Conservation (phyloP, 2,113 vertebrate genomes). For the Protomyctophum bolini region DNA sequence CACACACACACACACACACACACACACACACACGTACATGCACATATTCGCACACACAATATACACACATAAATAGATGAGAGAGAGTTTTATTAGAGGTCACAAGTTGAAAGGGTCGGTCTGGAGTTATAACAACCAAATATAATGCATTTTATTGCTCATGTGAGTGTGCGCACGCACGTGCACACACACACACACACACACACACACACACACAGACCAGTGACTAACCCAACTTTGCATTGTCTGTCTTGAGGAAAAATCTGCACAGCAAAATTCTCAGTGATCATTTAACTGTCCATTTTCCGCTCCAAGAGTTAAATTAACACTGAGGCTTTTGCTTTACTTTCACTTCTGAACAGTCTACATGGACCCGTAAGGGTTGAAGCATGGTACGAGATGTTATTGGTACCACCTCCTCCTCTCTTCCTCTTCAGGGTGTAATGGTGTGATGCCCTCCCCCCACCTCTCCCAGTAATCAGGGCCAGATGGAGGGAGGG, state of each 20-base stretch:
- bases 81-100: constrained; percentile 3
- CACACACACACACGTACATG: too few species aligned
- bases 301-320: too few species aligned
- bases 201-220: background rate
- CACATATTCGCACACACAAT: background rate
- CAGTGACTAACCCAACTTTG: background rate
- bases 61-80: background rate
- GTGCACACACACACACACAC: background rate
- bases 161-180: background rate
- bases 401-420: constrained; percentile 12
- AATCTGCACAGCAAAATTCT: too few species aligned
- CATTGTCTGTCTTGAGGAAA: too few species aligned
- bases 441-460: constrained; percentile 78
- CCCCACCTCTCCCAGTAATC: constrained; percentile 85
- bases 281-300: too few species aligned
- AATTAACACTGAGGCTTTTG: too few species aligned
- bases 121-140: background rate
- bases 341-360: too few species aligned
- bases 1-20: background rate
- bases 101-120: background rate
- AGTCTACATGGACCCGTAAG: too few species aligned
- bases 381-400: too few species aligned
- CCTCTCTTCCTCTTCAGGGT: constrained; percentile 82
- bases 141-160: constrained; percentile 4
- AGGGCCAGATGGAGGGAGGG: constrained; percentile 97